A percentile compares a stretch with the other conserved stretches of the same genome.
These are phyloP conservation scores for Trachelus iudaicus DNA, from an alignment of 2,888 invertebrate species.

Conservation along the genomic window DNA sequence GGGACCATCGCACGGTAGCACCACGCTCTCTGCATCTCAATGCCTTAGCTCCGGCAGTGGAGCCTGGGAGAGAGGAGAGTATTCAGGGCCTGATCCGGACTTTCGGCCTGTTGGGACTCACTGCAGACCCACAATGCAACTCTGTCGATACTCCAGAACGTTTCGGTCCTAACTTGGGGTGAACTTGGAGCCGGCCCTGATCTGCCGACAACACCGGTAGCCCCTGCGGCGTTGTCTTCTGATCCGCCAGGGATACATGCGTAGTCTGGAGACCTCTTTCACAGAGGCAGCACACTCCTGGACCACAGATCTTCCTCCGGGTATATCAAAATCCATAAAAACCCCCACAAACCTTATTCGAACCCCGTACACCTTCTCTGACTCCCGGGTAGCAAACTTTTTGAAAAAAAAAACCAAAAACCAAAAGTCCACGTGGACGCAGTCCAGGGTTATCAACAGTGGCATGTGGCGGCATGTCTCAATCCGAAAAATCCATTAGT, in stretches of 20 bases:
- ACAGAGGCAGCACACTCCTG: not conserved
- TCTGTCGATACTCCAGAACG: not conserved
- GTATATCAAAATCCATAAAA: not conserved
- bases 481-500: constrained; percentile 62
- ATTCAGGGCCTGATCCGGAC: constrained; percentile 33
- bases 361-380: not conserved
- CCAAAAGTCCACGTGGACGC: not conserved
- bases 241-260: constrained; percentile 36
- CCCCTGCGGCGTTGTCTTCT: constrained; percentile 56
- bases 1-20: constrained; percentile 66
- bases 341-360: not conserved
- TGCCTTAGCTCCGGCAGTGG: constrained; percentile 42
- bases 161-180: not conserved
- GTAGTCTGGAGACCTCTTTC: not conserved
- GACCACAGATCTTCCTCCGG: not conserved
- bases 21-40: constrained; percentile 66
- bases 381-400: not conserved
- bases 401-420: not conserved
- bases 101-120: not conserved
- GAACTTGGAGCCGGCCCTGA: constrained; percentile 38
- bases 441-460: constrained; percentile 8
- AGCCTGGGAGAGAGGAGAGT: constrained; percentile 40
- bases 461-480: constrained; percentile 47
- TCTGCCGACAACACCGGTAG: constrained; percentile 59
- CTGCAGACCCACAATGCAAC: not conserved